Evolutionary conservation across 2,888 invertebrate genomes (phyloP).

Genomic region (Muschampia plurimacula): DNA sequence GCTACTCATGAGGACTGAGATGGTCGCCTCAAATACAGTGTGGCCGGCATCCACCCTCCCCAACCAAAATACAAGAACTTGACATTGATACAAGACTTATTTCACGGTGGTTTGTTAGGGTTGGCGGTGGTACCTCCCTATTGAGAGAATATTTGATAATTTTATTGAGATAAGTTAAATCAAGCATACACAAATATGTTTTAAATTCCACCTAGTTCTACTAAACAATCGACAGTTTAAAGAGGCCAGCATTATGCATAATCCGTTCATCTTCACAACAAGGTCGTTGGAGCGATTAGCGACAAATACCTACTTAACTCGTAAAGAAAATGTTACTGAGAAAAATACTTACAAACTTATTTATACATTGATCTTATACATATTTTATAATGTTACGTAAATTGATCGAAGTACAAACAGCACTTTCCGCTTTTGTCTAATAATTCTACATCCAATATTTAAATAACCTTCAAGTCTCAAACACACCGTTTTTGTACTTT

Average conservation of each 20-base stretch:
- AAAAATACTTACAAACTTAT: background rate
- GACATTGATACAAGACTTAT: too few species aligned
- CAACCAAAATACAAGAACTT: too few species aligned
- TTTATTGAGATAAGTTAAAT: too few species aligned
- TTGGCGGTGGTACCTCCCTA: too few species aligned
- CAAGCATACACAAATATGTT: background rate
- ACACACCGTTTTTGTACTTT: background rate
- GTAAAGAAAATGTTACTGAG: background rate
- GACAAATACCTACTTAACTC: conserved; percentile 4
- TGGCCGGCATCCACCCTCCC: too few species aligned
- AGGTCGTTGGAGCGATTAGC: conserved; percentile 20
- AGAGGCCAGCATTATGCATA: conserved; percentile 22
- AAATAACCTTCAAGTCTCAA: background rate
- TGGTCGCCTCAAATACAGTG: too few species aligned
- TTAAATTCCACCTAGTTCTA: too few species aligned
- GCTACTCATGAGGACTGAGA: too few species aligned
- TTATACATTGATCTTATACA: background rate
- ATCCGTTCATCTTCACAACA: conserved; percentile 19
- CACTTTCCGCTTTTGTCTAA: background rate
- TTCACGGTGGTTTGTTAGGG: too few species aligned
- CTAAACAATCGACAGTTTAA: conserved; percentile 8
- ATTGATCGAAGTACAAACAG: background rate
- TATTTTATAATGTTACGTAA: background rate
- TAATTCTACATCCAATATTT: background rate
- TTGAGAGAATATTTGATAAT: too few species aligned